phyloP scores from a whole-genome alignment of 1,140 invertebrate species.

The Anastatus disparis region DNA sequence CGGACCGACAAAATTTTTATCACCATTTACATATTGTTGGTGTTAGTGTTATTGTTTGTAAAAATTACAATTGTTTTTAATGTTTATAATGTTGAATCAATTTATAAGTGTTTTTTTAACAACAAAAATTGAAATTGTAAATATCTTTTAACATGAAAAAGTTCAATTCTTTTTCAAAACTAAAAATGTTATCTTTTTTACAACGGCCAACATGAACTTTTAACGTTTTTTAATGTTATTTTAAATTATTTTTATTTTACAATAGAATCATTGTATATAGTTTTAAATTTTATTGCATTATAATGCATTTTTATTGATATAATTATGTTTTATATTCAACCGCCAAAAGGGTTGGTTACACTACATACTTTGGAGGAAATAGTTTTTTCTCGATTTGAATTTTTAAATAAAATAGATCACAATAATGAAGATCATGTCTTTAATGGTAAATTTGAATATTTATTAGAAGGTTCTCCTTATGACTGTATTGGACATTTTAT shows the following conservation, averaged over 20 bases:
- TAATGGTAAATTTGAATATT: slow-evolving; percentile 65
- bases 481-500: slow-evolving; percentile 71
- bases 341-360: slow-evolving; percentile 52
- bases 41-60: not conserved
- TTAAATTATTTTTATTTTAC: too few species aligned
- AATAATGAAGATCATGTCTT: slow-evolving; percentile 49
- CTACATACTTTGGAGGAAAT: slow-evolving; percentile 59
- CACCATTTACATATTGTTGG: too few species aligned
- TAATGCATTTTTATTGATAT: not conserved
- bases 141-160: not conserved
- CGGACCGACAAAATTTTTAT: too few species aligned
- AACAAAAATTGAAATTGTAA: not conserved
- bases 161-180: not conserved
- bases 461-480: slow-evolving; percentile 69
- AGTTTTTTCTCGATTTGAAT: slow-evolving; percentile 57
- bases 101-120: too few species aligned
- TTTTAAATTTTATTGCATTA: not conserved
- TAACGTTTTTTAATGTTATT: not conserved
- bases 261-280: too few species aligned
- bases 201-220: slow-evolving; percentile 3
- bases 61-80: too few species aligned
- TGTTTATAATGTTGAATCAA: too few species aligned
- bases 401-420: slow-evolving; percentile 53
- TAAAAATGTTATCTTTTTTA: not conserved
- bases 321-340: slow-evolving; percentile 61